Conservation (phyloP, 2,113 vertebrate genomes). For the Tautogolabrus adspersus region DNA sequence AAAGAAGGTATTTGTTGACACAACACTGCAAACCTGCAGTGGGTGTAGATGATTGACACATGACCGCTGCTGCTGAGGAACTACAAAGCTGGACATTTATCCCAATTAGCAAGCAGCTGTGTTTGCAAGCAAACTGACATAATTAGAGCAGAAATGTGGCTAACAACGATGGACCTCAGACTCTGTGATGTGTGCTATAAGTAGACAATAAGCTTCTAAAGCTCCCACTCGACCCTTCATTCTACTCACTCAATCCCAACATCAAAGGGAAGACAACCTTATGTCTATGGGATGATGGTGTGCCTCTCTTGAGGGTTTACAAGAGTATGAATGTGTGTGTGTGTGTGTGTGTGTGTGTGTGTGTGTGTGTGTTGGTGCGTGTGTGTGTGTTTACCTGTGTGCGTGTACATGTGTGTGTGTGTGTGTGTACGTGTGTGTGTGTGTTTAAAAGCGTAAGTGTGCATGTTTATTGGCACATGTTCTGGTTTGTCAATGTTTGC, state of each 20-base stretch:
- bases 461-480: conserved; percentile 32
- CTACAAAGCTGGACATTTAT: conserved; percentile 73
- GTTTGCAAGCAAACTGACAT: conserved; percentile 58
- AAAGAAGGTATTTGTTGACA: conserved; percentile 79
- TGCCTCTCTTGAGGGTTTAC: conserved; percentile 23
- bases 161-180: conserved; percentile 46
- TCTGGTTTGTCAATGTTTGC: conserved; percentile 45
- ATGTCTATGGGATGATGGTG: conserved; percentile 43
- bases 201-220: conserved; percentile 76
- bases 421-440: neutral
- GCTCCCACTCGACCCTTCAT: conserved; percentile 65
- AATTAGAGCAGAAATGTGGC: conserved; percentile 68
- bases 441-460: conserved; percentile 25
- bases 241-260: conserved; percentile 65
- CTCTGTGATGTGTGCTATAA: conserved; percentile 58
- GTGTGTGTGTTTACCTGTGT: conserved; percentile 19
- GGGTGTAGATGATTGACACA: conserved; percentile 69
- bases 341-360: neutral
- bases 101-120: conserved; percentile 65
- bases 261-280: conserved; percentile 66
- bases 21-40: conserved; percentile 67
- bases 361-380: neutral
- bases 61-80: conserved; percentile 56
- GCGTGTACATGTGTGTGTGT: neutral
- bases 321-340: neutral